Evolutionary conservation across 2,113 vertebrate genomes (phyloP), one percentile per base, ranked within the genome.

Genomic region (Paramisgurnus dabryanus): DNA sequence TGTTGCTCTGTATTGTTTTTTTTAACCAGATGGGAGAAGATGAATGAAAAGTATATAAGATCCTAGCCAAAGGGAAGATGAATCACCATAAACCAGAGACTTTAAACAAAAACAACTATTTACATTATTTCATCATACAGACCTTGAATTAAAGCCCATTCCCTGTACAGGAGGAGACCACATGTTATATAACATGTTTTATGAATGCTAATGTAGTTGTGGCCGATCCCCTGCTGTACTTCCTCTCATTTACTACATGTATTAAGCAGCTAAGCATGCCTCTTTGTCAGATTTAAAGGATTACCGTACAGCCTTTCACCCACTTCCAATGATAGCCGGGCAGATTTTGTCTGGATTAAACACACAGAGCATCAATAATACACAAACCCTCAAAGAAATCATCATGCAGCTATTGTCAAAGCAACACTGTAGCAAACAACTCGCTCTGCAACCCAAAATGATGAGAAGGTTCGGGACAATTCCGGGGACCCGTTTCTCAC

Each of bases 281-380:
- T 79, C 79, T 84, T 83, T 87, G 85, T 87, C 86, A 83, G 82
- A 80, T 88, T 89, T 88, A 78, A 72, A 74, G 88, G 90, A 91
- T 90, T 90, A 89, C 61, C 72, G 40, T 80, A 41, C 41, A 72
- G 82, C 86, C 85, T 86, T 87, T 87, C 80, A 85, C 85, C 84
- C 81, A 85, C 80, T 85, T 85, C 61, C 65, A n/a, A 55, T 61
- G 77, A 22, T 40, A 39, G 27, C 27, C 13, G 5, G 7, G 7
- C n/a, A 55, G 64, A 5, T 15, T 39, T 11, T 67, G 67, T 6
- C 12, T 22, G 81, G 67, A 76, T 53, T 80, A 45, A 49, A 53
- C 69, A 34, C 39, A 47, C 70, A 58, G n/a, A 58, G 15, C 17
- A 10, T 50, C 12, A 10, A 17, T 22, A 15, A 53, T 53, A 53